These are phyloP conservation scores for Chromobotia macracanthus DNA, from an alignment of 2,797 vertebrate genomes.

Conservation along the genomic window DNA sequence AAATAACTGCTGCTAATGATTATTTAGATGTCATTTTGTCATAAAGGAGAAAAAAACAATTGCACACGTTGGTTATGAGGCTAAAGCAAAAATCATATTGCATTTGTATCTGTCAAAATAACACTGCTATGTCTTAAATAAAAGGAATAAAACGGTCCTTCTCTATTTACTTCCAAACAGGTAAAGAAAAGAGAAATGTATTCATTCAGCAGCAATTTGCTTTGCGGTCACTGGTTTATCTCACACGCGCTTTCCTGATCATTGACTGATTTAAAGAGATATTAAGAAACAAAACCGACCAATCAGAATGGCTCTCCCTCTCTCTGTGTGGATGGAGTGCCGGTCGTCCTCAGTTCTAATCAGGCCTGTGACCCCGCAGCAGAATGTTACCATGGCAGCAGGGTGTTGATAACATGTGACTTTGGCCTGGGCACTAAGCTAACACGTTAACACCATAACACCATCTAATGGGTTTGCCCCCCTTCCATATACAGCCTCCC, in stretches of 20 bases:
- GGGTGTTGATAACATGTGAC: constrained; percentile 32
- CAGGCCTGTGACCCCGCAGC: constrained; percentile 32
- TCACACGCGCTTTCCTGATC: not conserved
- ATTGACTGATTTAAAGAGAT: constrained; percentile 21
- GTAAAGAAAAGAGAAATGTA: not conserved
- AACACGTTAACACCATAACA: constrained; percentile 30
- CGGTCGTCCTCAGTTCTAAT: constrained; percentile 21
- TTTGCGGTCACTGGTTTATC: not conserved
- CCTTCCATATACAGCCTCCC: not conserved
- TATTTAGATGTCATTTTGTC: too few species aligned
- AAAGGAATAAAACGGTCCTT: not conserved
- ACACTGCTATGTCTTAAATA: not conserved
- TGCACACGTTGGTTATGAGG: too few species aligned
- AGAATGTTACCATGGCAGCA: constrained; percentile 18
- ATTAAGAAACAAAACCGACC: constrained; percentile 8
- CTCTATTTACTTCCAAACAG: not conserved
- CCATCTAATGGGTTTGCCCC: not conserved
- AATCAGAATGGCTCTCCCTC: not conserved
- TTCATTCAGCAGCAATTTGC: not conserved
- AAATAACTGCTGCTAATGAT: too few species aligned
- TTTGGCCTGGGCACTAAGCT: constrained; percentile 7
- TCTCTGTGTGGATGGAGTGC: too few species aligned
- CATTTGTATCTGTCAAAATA: not conserved
- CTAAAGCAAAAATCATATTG: too few species aligned
- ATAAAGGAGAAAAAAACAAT: not conserved